Evolutionary conservation across 2,113 vertebrate species (phyloP).

Genomic region (Ivindomyrus marchei): DNA sequence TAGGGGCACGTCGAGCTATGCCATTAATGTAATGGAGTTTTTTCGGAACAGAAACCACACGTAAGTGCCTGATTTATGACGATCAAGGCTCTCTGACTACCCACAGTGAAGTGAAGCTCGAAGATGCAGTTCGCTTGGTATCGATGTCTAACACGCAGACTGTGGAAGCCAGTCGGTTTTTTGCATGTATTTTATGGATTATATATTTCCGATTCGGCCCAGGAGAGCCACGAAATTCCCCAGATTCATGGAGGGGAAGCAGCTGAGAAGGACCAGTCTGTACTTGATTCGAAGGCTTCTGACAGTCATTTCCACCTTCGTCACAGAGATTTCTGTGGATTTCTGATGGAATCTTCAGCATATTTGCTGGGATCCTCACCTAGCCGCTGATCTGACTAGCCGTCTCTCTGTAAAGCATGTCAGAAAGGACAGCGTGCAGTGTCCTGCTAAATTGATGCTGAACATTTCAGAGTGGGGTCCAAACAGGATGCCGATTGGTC

Average conservation of each 20-base stretch:
- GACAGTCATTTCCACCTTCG: neutral
- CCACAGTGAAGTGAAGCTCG: slow-evolving; percentile 1
- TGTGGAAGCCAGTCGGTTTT: neutral
- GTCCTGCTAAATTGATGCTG: neutral
- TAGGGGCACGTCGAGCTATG: neutral
- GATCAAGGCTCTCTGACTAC: slow-evolving; percentile 9
- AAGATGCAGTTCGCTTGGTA: neutral
- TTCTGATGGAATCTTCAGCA: neutral
- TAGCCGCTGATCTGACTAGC: neutral
- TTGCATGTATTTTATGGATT: neutral
- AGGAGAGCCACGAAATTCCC: neutral
- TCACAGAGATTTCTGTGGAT: neutral
- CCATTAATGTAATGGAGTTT: slow-evolving; percentile 9
- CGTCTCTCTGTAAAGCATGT: neutral
- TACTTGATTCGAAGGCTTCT: neutral
- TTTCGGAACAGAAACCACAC: slow-evolving; percentile 12
- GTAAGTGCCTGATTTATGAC: slow-evolving; percentile 30
- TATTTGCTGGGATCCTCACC: neutral
- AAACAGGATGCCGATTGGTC: neutral
- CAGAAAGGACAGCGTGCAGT: neutral
- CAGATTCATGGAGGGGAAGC: neutral
- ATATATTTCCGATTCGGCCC: neutral
- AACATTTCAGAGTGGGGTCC: neutral
- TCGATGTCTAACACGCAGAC: slow-evolving; percentile 16
- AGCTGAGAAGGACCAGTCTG: neutral